Evolutionary conservation across 2,113 vertebrate species (phyloP), one percentile per base, ranked within the genome.

Genomic region (Martes martes): DNA sequence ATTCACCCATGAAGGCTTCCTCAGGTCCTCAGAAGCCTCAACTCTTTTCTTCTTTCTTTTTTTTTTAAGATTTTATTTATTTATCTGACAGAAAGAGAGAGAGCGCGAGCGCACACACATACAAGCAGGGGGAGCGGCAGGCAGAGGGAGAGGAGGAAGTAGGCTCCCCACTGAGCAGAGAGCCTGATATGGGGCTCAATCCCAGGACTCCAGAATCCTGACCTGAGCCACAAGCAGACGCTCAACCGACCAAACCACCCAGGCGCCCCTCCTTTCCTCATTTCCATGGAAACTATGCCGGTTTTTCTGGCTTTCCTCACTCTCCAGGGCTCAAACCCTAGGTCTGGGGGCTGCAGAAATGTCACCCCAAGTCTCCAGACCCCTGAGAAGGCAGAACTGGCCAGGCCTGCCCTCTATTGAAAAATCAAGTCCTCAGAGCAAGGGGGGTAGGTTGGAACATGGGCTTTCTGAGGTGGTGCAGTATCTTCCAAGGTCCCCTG

Each of bases 401-500:
- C 52, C 50, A 16, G 42, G 16, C 21, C 59, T 47, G 69, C 26
- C 50, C 26, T 50, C 76, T 42, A 59, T 9, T 76, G 52, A 31
- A 26, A 85, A n/a, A 23, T 63, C 55, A 87, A n/a, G 74, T 50
- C 23, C 31, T 71, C 47, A 19, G 67, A 89, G 55, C 23, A 16
- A 5, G 14, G 59, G 3, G 1, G 57, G 1, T 3, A 3, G 7
- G 50, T 24, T 28, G 14, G 14, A 47, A 10, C 31, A 14, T 33
- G 74, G 65, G 16, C 33, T 61, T 81, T 39, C 57, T 42, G 57
- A 86, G 65, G 57, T 23, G 36, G 28, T 78, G 36, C 9, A 3
- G 1, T 18, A n/a, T 31, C 61, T 61, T 42, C n/a, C 45, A 80
- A 67, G n/a, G 52, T 33, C 39, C 47, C 15, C 65, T 26, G 18